Evolutionary conservation across 2,888 invertebrate species (phyloP).

Genomic region (Agonopterix heracliana): DNA sequence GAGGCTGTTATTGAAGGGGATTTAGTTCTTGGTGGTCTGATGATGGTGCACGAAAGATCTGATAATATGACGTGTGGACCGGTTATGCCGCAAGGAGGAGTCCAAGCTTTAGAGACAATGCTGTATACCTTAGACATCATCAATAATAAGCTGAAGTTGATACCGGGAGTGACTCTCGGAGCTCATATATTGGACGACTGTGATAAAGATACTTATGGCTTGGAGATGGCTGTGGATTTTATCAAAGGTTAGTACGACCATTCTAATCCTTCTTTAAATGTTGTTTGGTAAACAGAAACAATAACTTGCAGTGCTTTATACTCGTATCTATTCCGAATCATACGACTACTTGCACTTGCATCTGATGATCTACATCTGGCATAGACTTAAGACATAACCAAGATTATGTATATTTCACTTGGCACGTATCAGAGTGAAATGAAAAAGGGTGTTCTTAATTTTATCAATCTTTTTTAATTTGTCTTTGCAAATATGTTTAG

Average conservation of each 20-base stretch:
- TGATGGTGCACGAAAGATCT: constrained; percentile 95
- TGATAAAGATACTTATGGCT: constrained; percentile 95
- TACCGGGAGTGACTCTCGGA: constrained; percentile 88
- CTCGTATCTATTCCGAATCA: background rate
- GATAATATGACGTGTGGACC: constrained; percentile 93
- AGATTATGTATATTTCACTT: too few species aligned
- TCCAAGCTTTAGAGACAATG: constrained; percentile 94
- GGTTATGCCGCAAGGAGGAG: constrained; percentile 95
- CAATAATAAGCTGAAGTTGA: constrained; percentile 78
- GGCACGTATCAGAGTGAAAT: too few species aligned
- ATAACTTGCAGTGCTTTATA: too few species aligned
- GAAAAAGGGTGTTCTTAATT: too few species aligned
- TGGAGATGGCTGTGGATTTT: constrained; percentile 97
- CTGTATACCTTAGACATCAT: constrained; percentile 90
- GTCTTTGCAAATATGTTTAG: too few species aligned
- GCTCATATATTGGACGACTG: constrained; percentile 95
- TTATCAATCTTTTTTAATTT: too few species aligned
- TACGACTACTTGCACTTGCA: too few species aligned
- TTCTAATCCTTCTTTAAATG: too few species aligned
- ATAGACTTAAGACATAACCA: too few species aligned
- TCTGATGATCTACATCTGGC: too few species aligned
- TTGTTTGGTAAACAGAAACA: too few species aligned
- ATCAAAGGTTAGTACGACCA: constrained; percentile 87
- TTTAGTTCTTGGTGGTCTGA: constrained; percentile 90
- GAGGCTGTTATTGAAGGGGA: constrained; percentile 93